Evolutionary conservation across 2,113 vertebrate genomes (phyloP).

Genomic region (Plotosus lineatus): DNA sequence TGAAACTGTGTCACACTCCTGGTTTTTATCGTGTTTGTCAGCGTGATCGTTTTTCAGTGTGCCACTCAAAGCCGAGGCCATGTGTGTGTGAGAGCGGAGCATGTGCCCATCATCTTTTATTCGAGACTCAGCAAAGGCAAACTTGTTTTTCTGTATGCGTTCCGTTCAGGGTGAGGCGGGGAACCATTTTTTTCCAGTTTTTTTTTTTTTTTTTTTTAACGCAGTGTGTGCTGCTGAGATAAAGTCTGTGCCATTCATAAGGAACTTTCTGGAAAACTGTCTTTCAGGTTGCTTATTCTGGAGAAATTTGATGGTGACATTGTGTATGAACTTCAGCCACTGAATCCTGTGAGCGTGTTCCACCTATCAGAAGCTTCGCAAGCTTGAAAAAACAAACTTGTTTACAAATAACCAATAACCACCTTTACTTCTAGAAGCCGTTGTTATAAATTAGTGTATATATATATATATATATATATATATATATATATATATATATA

Average conservation of each 20-base stretch:
- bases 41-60: conserved; percentile 64
- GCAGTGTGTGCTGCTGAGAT: background rate
- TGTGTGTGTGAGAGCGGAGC: background rate
- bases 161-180: background rate
- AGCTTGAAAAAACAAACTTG: background rate
- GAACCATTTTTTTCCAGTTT: no score
- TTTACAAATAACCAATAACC: background rate
- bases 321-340: background rate
- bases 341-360: background rate
- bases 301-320: background rate
- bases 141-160: background rate
- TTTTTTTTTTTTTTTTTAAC: no score
- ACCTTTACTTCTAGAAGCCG: background rate
- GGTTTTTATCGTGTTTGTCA: conserved; percentile 71
- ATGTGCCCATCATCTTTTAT: conserved; percentile 19
- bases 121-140: conserved; percentile 6
- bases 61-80: conserved; percentile 59
- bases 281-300: background rate
- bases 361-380: background rate
- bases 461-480: no score
- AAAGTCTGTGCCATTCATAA: background rate
- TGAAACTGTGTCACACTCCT: conserved; percentile 8
- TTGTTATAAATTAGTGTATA: no score
- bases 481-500: no score
- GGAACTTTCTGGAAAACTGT: background rate